Base-by-base conservation (phyloP, 2,888 invertebrate species). In the Dorcus hopei region DNA sequence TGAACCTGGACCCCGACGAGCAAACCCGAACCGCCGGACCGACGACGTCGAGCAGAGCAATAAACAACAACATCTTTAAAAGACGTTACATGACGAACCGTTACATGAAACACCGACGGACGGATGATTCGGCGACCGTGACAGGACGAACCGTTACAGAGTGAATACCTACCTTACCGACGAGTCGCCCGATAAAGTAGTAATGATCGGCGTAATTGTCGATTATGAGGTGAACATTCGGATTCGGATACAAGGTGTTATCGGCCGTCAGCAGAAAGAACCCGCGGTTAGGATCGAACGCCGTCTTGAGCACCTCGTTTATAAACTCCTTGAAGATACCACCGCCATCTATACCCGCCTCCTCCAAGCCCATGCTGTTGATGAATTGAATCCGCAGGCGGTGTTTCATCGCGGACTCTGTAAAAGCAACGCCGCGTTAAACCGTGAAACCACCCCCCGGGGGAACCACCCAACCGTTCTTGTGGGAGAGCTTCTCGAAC, bases 291-390 rank as follows among this genome's bases (percentile, higher is more conserved):
- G 98, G 97, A 81, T 98, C 97, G 74, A 97, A 97, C 0, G 93
- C 93, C 0, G 96, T 94, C 83, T 94, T 95, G 33, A 98, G 83
- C 8, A 98, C 81, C 77, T 97, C 97, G 1, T 92, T 91, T 3
- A 98, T 82, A 76, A 98, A 98, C 77, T 99, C 99, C 49, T 97
- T 84, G 74, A 97, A 96, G 9, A 99, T 85, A 0, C 98, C 98
- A 2, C 98, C 98, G 2, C 98, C 98, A 76, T 99, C 99, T 2
- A 98, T 93, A 0, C 98, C 99, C 0, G 95, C 95, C 77, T 99
- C 98, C 69, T 95, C 93, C 9, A 95, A 81, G 0, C 97, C 98
- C 1, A 91, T 90, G 57, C 88, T 88, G 71, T 97, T 98, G 47
- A 95, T 88, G 66, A 97, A 82, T 72, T 95, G 94, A 3, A 97